Evolutionary conservation across 37 sponge, comb jelly and placozoan species (phyloP), one percentile per base, ranked within the genome.

Genomic region (Mnemiopsis leidyi): DNA sequence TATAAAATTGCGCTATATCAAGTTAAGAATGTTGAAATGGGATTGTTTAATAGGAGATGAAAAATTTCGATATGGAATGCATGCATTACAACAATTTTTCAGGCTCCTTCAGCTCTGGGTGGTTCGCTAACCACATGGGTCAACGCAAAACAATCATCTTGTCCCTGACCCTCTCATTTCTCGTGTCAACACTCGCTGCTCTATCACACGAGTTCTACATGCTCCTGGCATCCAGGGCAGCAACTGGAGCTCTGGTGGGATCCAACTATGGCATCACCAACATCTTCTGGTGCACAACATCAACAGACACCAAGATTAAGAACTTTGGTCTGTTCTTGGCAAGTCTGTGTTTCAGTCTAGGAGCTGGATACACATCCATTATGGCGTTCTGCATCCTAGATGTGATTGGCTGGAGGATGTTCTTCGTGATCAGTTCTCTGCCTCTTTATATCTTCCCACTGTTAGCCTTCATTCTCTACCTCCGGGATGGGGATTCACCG

Each of bases 231-330:
- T 29, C 31, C 21, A 3, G 82, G 3, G 37, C 38, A 7, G 20
- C 29, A 2, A 79, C 82, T 16, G 82, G 82, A 1, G 29, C 34
- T 9, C 82, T 79, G 36, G 82, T 79, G 36, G 82, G 82, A 32
- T 79, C 82, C 2, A 79, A 79, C 36, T 79, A 79, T 21, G 37
- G 82, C 21, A 79, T 79, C 35, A 79, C 82, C 2, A 79, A 79
- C 36, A 16, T 79, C 38, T 79, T 33, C 82, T 79, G 82, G 82
- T 2, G 23, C 34, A 37, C 26, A 31, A 16, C 34, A 20, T 29
- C 37, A 18, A 3, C 37, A 32, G 21, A 5, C 2, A 2, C 7
- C 16, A 33, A 79, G 82, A 79, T 79, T 1, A 79, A 79, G 82
- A 79, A 79, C 38, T 29, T 30, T 2, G 82, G 82, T 7, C 35